Evolutionary conservation across 2,113 vertebrate species (phyloP), one percentile per base, ranked within the genome.

Genomic region (Dasyprocta punctata): DNA sequence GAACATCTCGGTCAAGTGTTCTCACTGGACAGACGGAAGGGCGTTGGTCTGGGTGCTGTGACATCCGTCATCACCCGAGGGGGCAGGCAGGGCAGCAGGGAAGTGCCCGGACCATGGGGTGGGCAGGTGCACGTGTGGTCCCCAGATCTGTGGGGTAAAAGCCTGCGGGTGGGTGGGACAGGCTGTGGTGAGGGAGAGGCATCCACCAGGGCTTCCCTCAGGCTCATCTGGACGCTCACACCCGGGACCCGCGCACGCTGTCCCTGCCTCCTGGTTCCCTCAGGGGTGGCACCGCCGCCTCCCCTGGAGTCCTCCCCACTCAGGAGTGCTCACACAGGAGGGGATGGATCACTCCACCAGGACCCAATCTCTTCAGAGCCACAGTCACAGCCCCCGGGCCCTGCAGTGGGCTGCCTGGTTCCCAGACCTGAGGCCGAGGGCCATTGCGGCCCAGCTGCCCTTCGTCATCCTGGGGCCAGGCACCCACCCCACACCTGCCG

Each of bases 41-140:
- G 75, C 13, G n/a, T 10, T 14, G 13, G 13, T 47, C 28, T 9
- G 75, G 26, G 26, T 49, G 44, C 28, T 16, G 44, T 78, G 14
- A 7, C 26, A 78, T 28, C 26, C 85, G 49, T 73, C 41, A 71
- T 83, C 73, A 33, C 0, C 92, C 3, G 3, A 30, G 77, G 49
- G 49, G 69, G 3, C 22, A 69, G 54, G 20, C 3, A 3, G 33
- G 28, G 90, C 82, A 17, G 0, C 9, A 7, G 38, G n/a, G 19
- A 56, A 41, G 60, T 0, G 0, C 5, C 0, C 73, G 94, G 73
- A 9, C n/a, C 1, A 5, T 6, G 17, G 52, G 28, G 47, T 1
- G 2, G 17, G 47, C 58, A 14, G 2, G n/a, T n/a, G 52, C 30
- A 2, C 33, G 36, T 28, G 7, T 17, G 13, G 3, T 2, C 38